Evolutionary conservation across 2,888 invertebrate genomes (phyloP).

Genomic region (Caenorhabditis sinica): DNA sequence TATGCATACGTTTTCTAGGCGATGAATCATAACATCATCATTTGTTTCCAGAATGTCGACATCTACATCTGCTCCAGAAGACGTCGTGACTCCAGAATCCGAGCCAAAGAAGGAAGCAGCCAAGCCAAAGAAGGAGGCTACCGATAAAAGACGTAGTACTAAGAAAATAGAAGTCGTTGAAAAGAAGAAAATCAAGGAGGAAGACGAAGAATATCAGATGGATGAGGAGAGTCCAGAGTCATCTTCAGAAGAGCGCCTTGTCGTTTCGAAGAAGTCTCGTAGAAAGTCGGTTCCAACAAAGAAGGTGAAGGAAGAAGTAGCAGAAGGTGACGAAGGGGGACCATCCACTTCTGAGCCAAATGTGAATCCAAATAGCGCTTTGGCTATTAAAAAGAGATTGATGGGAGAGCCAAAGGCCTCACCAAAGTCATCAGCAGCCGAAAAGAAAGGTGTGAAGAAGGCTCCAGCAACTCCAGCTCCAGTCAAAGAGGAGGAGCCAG

Average conservation of each 20-base stretch:
- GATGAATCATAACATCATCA: not conserved
- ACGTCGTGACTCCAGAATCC: not conserved
- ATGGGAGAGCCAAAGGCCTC: not conserved
- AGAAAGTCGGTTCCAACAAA: not conserved
- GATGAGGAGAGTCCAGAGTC: not conserved
- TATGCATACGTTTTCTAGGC: not conserved
- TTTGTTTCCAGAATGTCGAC: not conserved
- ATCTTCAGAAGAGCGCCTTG: not conserved
- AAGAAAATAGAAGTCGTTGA: not conserved
- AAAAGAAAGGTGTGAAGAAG: constrained; percentile 3
- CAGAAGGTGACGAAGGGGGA: not conserved
- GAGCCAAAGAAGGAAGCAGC: not conserved
- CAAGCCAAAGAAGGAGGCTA: not conserved
- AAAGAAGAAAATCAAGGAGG: not conserved
- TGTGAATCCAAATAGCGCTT: constrained; percentile 35
- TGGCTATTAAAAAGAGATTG: constrained; percentile 36
- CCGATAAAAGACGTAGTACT: constrained; percentile 2
- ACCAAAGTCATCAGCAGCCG: not conserved
- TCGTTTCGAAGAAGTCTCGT: not conserved
- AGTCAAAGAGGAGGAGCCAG: not conserved
- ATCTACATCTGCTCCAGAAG: not conserved
- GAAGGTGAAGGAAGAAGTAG: not conserved
- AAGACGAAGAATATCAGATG: not conserved
- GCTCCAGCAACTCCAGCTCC: not conserved
- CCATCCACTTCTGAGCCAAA: constrained; percentile 1